Percentiles rank a stretch among this genome's conserved stretches.
These are phyloP conservation scores for Vespertilio murinus DNA, from an alignment of 2,797 vertebrate genomes.

Conservation along the genomic window DNA sequence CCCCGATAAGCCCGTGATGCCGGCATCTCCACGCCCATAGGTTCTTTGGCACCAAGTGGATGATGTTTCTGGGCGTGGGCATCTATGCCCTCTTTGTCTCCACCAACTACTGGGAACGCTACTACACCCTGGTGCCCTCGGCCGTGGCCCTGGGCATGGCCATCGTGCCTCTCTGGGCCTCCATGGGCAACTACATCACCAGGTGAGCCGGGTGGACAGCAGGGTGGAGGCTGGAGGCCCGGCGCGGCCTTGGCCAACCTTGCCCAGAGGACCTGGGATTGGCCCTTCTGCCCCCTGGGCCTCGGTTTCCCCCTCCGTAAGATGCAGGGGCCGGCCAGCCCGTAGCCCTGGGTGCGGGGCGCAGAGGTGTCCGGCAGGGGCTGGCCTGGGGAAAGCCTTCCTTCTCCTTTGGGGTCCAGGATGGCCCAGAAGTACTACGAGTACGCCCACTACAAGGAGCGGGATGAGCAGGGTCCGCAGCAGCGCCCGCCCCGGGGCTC, in stretches of 20 bases:
- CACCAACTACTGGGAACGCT: conserved; percentile 99
- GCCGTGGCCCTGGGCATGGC: conserved; percentile 93
- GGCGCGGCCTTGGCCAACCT: background rate
- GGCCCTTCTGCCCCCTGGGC: background rate
- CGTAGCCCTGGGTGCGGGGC: background rate
- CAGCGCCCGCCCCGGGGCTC: conserved; percentile 88
- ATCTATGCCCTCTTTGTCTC: conserved; percentile 97
- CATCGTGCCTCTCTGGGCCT: conserved; percentile 96
- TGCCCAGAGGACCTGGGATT: background rate
- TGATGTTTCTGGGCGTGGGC: conserved; percentile 95
- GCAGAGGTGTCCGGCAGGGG: background rate
- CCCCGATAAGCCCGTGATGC: background rate
- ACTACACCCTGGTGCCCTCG: conserved; percentile 96
- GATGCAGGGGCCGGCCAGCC: background rate
- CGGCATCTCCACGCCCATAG: conserved; percentile 78
- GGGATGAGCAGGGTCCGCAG: conserved; percentile 90
- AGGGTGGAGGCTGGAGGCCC: background rate
- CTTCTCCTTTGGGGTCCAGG: conserved; percentile 81
- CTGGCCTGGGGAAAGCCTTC: background rate
- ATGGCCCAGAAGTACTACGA: conserved; percentile 99
- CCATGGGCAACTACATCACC: conserved; percentile 95
- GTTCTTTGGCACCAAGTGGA: conserved; percentile 98
- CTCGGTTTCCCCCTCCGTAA: background rate
- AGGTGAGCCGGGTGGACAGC: conserved; percentile 84
- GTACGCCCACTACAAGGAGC: conserved; percentile 92